Base-by-base conservation (phyloP, 2,797 vertebrate species). In the Varecia variegata region DNA sequence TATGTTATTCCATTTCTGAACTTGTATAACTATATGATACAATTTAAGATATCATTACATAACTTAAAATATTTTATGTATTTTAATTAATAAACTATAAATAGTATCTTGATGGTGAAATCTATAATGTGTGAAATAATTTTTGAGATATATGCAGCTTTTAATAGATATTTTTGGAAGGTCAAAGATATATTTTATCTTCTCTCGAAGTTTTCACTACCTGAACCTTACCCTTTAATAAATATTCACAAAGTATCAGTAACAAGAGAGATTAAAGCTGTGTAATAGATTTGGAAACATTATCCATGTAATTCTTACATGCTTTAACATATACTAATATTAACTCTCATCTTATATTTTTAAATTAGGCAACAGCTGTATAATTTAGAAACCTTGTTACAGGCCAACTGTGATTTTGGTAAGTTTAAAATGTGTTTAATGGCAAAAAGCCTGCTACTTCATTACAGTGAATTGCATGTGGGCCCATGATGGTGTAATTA, bases 401-500 rank as follows among this genome's bases (percentile, higher is more conserved):
- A 99, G 96, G 98, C 98, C 87, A 98, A 96, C 96, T 99, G 99
- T 98, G 99, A 99, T 98, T 99, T 99, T 98, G 99, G 99, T 99
- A 99, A 99, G 99, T 98, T 97, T 96, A 88, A 92, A 1, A 0
- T 52, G 17, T 97, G 54, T 97, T 98, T 76, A 89, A 67, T 43
- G 3, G 25, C 79, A 58, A n/a, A 25, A 58, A 79, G 62, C 74
- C n/a, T 58, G 25, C 50, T 30, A n/a, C 2, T 90, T 3, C 25
- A n/a, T 68, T 94, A 20, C 0, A 0, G 3, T 89, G 50, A 62
- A 85, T 81, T 91, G 70, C 74, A 77, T 32, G 15, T 94, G 35
- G 12, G 14, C 30, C 40, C 80, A 2, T 84, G 25, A 54, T 93
- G 50, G 32, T 20, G 18, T 93, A 38, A 86, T 50, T 65, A 45